phyloP scores from a whole-genome alignment of 2,797 vertebrate genomes.

The Pyrocephalus nanus region DNA sequence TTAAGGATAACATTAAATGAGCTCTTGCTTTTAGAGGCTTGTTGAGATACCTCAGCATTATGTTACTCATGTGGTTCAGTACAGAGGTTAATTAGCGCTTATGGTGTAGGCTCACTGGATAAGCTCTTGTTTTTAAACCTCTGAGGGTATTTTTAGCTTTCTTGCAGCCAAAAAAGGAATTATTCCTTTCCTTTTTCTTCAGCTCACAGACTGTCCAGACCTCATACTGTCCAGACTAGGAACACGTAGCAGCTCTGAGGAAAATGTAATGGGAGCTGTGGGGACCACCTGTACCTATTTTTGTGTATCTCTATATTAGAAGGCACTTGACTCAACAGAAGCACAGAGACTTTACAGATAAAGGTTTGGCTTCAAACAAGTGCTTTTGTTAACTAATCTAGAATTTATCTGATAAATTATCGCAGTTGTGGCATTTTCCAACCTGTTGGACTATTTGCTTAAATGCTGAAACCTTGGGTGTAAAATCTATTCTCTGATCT shows the following conservation, averaged over 20 bases:
- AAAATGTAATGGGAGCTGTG: neutral
- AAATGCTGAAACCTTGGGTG: neutral
- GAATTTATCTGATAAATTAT: neutral
- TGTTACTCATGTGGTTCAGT: neutral
- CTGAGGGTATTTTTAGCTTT: neutral
- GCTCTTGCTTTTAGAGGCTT: neutral
- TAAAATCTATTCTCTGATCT: neutral
- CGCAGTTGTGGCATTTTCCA: neutral
- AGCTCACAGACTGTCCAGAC: neutral
- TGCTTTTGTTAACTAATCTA: neutral
- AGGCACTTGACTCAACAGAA: rapidly evolving
- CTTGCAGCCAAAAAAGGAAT: neutral
- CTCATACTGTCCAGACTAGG: no score
- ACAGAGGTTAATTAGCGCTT: neutral
- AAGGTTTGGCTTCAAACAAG: neutral
- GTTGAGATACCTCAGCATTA: neutral
- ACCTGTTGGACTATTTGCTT: neutral
- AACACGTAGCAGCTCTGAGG: neutral
- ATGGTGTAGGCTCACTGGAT: neutral
- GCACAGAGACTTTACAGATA: neutral
- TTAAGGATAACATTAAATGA: neutral
- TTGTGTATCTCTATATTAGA: neutral
- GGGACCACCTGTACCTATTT: neutral
- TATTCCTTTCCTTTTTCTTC: neutral
- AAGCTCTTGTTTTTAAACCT: neutral